Evolutionary conservation across 1,140 invertebrate species (phyloP).

Genomic region (Drosophila funebris): DNA sequence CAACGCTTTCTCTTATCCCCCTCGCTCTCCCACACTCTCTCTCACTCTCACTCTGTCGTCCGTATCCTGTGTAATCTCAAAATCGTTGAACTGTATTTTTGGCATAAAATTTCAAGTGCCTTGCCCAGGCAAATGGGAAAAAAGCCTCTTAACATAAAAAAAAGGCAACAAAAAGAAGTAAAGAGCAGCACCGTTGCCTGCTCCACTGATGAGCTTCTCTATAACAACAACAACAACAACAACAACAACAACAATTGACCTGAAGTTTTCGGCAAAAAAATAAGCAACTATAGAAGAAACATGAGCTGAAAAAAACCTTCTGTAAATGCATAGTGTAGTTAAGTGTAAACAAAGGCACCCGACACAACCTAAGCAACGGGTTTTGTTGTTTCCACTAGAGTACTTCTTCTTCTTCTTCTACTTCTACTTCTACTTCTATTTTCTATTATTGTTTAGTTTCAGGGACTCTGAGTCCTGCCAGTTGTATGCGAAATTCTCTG

Average conservation of each 20-base stretch:
- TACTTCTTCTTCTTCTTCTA: conserved; percentile 34
- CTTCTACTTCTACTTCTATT: conserved; percentile 22
- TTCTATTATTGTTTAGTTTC: conserved; percentile 32
- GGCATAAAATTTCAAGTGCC: conserved; percentile 75
- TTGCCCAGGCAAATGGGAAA: conserved; percentile 1
- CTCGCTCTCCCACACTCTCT: not conserved
- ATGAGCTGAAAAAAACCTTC: not conserved
- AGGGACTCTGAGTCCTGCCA: not conserved
- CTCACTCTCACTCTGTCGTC: not conserved
- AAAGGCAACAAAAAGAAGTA: not conserved
- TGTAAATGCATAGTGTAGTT: conserved; percentile 39
- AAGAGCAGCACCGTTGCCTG: not conserved
- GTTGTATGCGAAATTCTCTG: not conserved
- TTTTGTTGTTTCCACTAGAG: conserved; percentile 59
- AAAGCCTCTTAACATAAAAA: not conserved
- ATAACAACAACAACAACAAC: no score
- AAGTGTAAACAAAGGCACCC: conserved; percentile 65
- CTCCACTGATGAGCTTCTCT: conserved; percentile 26
- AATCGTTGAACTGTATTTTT: conserved; percentile 78
- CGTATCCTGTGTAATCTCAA: conserved; percentile 56
- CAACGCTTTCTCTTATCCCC: conserved; percentile 50
- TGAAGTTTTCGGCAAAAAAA: not conserved
- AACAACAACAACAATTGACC: not conserved
- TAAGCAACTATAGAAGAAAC: not conserved
- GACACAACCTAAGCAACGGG: conserved; percentile 36